phyloP scores from a whole-genome alignment of 1,140 invertebrate species.

The Scaptomyza montana region DNA sequence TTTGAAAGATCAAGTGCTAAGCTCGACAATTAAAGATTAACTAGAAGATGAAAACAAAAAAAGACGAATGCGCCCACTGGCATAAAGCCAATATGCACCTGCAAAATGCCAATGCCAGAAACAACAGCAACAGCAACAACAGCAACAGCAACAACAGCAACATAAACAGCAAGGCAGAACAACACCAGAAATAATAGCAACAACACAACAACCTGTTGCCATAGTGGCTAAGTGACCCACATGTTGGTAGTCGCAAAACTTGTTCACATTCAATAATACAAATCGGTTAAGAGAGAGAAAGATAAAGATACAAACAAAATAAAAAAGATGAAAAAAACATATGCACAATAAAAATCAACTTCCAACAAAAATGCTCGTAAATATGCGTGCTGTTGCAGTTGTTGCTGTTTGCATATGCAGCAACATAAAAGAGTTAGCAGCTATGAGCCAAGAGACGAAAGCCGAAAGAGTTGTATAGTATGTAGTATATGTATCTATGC shows the following conservation, averaged over 20 bases:
- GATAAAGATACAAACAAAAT: conserved; percentile 4
- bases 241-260: conserved; percentile 58
- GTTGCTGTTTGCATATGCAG: conserved; percentile 33
- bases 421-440: conserved; percentile 22
- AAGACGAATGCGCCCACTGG: conserved; percentile 7
- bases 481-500: conserved; percentile 12
- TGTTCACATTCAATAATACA: conserved; percentile 64
- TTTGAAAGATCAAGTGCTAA: background rate
- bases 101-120: conserved; percentile 33
- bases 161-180: conserved; percentile 14
- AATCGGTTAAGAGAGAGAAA: conserved; percentile 46
- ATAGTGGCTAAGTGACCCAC: conserved; percentile 67
- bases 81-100: conserved; percentile 23
- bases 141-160: background rate
- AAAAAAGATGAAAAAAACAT: conserved; percentile 14
- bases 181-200: conserved; percentile 1
- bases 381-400: conserved; percentile 44
- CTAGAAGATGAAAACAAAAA: conserved; percentile 2
- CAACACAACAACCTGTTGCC: conserved; percentile 54
- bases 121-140: background rate
- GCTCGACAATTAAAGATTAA: conserved; percentile 14
- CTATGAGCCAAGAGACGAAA: conserved; percentile 4
- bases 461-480: background rate
- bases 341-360: conserved; percentile 43
- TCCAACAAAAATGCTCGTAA: conserved; percentile 51